Conservation (phyloP, 2,888 invertebrate species). For the Yponomeuta evonymella region DNA sequence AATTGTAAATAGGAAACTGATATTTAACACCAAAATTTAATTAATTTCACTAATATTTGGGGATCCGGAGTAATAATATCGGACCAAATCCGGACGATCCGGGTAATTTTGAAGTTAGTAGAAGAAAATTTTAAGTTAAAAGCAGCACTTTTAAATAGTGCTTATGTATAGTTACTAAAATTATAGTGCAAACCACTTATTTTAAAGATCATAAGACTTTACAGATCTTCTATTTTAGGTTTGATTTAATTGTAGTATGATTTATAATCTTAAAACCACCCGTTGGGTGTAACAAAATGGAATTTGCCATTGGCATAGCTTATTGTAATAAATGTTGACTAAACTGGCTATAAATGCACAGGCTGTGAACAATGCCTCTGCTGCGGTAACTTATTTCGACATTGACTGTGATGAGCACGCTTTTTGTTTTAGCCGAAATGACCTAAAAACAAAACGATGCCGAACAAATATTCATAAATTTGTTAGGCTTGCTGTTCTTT, state of each 20-base stretch:
- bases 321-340: background rate
- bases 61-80: too few relatives aligned
- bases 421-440: conserved; percentile 15
- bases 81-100: too few relatives aligned
- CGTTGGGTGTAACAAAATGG: background rate
- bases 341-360: conserved; percentile 1
- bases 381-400: conserved; percentile 7
- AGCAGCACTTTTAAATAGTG: too few relatives aligned
- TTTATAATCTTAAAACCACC: background rate
- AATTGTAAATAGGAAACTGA: background rate
- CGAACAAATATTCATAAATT: background rate
- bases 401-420: conserved; percentile 13
- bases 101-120: too few relatives aligned
- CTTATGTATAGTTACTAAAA: too few relatives aligned
- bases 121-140: too few relatives aligned
- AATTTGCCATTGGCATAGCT: background rate
- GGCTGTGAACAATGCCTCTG: conserved; percentile 8
- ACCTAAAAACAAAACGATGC: background rate
- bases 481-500: background rate
- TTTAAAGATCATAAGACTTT: too few relatives aligned
- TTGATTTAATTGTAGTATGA: too few relatives aligned
- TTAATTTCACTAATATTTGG: background rate
- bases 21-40: background rate
- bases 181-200: too few relatives aligned
- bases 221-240: too few relatives aligned